Evolutionary conservation across 2,888 invertebrate species (phyloP).

Genomic region (Drosophila pseudotakahashii): DNA sequence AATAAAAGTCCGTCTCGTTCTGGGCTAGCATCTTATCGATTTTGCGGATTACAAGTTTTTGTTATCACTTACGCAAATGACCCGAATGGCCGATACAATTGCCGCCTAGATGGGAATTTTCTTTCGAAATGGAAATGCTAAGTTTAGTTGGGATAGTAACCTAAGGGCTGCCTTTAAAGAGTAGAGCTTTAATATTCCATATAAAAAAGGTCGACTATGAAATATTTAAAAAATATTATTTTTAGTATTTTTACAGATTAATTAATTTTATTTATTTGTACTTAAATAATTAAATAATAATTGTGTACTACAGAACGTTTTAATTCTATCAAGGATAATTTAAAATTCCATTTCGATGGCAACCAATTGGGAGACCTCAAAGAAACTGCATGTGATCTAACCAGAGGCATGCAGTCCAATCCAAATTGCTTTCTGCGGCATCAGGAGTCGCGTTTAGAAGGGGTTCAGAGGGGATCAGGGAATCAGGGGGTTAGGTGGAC

Average conservation of each 20-base stretch:
- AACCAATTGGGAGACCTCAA: neutral
- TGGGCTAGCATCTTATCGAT: conserved; percentile 66
- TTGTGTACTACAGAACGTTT: no score
- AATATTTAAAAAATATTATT: no score
- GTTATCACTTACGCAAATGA: conserved; percentile 50
- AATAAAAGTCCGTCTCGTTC: conserved; percentile 47
- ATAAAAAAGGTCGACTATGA: no score
- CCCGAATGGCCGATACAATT: conserved; percentile 45
- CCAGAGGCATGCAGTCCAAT: conserved; percentile 16
- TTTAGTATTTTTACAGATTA: no score
- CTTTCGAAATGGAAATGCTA: neutral
- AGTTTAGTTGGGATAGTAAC: neutral
- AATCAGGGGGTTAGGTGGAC: neutral
- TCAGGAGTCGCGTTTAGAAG: conserved; percentile 8
- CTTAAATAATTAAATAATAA: no score
- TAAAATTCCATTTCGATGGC: neutral
- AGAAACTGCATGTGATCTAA: conserved; percentile 32
- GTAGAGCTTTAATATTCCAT: neutral
- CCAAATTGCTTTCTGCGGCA: conserved; percentile 37
- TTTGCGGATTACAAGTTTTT: conserved; percentile 50
- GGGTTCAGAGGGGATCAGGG: neutral
- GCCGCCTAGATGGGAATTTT: conserved; percentile 30
- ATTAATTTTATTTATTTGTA: no score
- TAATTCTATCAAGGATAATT: no score
- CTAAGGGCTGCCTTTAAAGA: neutral